A percentile compares a stretch with the other conserved stretches of the same genome.
phyloP scores from a whole-genome alignment of 2,797 vertebrate genomes.

The Pangasius macronema region DNA sequence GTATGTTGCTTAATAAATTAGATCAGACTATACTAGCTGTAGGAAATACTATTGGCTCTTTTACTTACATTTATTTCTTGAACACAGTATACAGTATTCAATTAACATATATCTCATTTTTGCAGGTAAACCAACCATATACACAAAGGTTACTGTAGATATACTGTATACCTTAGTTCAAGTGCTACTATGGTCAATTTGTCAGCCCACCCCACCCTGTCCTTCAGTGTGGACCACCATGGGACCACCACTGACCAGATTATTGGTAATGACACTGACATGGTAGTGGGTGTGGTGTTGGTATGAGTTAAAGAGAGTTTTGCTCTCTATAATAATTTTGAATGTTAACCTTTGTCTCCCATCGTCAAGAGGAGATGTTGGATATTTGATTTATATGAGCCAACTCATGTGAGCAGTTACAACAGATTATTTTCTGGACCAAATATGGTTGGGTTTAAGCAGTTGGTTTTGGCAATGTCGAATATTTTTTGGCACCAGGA shows the following conservation, averaged over 20 bases:
- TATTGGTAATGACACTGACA: neutral
- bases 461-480: neutral
- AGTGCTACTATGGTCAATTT: neutral
- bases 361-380: neutral
- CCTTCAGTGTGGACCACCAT: neutral
- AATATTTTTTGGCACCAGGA: neutral
- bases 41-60: neutral
- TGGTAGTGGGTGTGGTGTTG: neutral
- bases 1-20: neutral
- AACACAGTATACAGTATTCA: neutral
- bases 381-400: no score
- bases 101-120: neutral
- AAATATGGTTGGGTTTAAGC: neutral
- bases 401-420: neutral
- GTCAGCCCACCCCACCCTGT: neutral
- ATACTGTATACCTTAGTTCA: neutral
- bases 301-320: neutral
- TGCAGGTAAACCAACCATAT: neutral
- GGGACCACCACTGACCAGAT: neutral
- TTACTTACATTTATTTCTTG: neutral
- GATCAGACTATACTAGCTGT: neutral
- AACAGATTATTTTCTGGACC: neutral
- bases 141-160: neutral
- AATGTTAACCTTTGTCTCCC: neutral
- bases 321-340: neutral